Conservation (phyloP, 2,888 invertebrate genomes). For the Ophion ellenae region DNA sequence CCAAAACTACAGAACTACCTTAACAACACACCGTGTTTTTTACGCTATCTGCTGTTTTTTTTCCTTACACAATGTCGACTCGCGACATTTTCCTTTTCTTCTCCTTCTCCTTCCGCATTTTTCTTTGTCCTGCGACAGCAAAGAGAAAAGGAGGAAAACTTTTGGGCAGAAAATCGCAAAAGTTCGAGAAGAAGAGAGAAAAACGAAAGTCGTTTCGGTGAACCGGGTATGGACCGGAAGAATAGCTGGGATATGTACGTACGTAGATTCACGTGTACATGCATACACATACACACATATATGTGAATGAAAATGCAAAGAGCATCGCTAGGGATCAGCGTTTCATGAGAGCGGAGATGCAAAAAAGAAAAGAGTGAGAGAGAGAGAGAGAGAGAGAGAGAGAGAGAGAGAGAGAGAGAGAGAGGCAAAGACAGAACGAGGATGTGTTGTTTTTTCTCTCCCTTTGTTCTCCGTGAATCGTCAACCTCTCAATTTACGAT, state of each 20-base stretch:
- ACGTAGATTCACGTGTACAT: too few species aligned
- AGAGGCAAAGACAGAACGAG: neutral
- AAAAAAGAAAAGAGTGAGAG: neutral
- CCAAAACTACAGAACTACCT: too few species aligned
- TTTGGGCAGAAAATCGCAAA: slow-evolving; percentile 29
- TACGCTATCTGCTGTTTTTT: too few species aligned
- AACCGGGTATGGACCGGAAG: neutral
- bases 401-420: neutral
- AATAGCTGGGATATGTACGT: too few species aligned
- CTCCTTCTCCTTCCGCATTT: too few species aligned
- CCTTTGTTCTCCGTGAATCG: neutral
- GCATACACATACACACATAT: too few species aligned
- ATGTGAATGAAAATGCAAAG: neutral
- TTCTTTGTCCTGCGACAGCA: too few species aligned
- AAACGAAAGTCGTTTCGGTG: slow-evolving; percentile 1
- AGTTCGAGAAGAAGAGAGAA: neutral
- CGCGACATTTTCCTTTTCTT: too few species aligned
- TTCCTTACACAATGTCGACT: too few species aligned
- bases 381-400: neutral
- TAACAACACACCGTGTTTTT: too few species aligned
- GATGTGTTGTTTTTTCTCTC: neutral
- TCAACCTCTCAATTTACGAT: slow-evolving; percentile 25
- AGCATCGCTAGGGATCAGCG: neutral
- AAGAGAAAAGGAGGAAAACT: slow-evolving; percentile 70
- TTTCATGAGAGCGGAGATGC: too few species aligned